Conservation (phyloP, 1,140 invertebrate genomes). For the Ceratosolen solmsi region DNA sequence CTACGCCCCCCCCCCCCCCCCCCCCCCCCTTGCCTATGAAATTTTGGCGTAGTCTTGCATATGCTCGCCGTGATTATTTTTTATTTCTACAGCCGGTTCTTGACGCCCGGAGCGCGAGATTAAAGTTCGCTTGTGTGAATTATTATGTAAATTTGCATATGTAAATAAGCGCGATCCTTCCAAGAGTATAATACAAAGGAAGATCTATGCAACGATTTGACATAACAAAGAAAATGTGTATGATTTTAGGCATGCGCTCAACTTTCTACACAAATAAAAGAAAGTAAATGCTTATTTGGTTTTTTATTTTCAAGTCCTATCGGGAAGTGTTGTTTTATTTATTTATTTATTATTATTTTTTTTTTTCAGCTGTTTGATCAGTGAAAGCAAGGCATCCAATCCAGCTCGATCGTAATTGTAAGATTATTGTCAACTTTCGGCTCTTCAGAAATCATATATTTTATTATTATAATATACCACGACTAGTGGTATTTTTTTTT, state of each 20-base stretch:
- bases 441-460: too few species aligned
- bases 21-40: background rate
- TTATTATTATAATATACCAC: too few species aligned
- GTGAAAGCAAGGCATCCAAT: background rate
- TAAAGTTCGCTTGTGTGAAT: background rate
- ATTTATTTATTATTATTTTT: too few species aligned
- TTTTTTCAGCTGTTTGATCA: background rate
- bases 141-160: background rate
- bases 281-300: too few species aligned
- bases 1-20: too few species aligned
- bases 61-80: background rate
- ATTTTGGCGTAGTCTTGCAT: background rate
- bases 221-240: background rate
- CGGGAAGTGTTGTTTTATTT: too few species aligned
- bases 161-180: background rate
- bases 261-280: background rate
- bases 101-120: background rate
- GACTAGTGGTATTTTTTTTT: too few species aligned
- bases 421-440: background rate
- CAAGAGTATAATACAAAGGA: background rate
- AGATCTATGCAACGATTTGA: background rate
- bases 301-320: too few species aligned
- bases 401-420: background rate
- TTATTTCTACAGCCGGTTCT: background rate
- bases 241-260: background rate